Conservation (phyloP, 2,888 invertebrate species). For the Parapristionchus giblindavisi region DNA sequence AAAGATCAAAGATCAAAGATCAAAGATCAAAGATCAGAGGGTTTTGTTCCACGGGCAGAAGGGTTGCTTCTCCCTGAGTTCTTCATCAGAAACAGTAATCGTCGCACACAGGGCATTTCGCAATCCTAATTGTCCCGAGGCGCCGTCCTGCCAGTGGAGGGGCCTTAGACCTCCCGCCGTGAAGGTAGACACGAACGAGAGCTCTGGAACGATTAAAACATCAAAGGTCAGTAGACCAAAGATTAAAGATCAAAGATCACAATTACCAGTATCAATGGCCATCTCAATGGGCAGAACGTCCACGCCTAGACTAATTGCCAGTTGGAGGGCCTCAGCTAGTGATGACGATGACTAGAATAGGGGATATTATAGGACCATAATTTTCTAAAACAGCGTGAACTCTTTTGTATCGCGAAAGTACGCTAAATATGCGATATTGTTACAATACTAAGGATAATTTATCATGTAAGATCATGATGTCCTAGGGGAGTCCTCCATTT, state of each 20-base stretch:
- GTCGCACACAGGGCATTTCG: slow-evolving; percentile 15
- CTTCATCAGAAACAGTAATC: slow-evolving; percentile 17
- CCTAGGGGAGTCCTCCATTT: too few relatives aligned
- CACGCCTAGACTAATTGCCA: slow-evolving; percentile 9
- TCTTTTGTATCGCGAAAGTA: too few relatives aligned
- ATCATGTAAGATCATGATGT: too few relatives aligned
- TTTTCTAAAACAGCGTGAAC: too few relatives aligned
- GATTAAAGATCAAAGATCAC: too few relatives aligned
- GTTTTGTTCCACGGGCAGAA: slow-evolving; percentile 5
- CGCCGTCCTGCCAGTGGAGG: slow-evolving; percentile 16
- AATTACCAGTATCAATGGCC: too few relatives aligned
- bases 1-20: too few relatives aligned
- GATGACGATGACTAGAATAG: not conserved
- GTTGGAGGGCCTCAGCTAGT: slow-evolving; percentile 17
- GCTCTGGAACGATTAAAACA: slow-evolving; percentile 11
- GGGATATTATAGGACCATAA: too few relatives aligned
- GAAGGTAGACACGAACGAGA: not conserved
- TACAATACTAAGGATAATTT: too few relatives aligned
- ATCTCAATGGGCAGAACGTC: slow-evolving; percentile 30
- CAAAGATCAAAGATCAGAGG: too few relatives aligned
- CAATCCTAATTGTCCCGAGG: slow-evolving; percentile 12
- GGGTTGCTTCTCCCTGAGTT: slow-evolving; percentile 14
- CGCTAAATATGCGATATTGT: too few relatives aligned
- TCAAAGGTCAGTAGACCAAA: too few relatives aligned
- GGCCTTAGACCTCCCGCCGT: slow-evolving; percentile 1